Evolutionary conservation across 2,888 invertebrate genomes (phyloP).

Genomic region (Drosophila silvestris): DNA sequence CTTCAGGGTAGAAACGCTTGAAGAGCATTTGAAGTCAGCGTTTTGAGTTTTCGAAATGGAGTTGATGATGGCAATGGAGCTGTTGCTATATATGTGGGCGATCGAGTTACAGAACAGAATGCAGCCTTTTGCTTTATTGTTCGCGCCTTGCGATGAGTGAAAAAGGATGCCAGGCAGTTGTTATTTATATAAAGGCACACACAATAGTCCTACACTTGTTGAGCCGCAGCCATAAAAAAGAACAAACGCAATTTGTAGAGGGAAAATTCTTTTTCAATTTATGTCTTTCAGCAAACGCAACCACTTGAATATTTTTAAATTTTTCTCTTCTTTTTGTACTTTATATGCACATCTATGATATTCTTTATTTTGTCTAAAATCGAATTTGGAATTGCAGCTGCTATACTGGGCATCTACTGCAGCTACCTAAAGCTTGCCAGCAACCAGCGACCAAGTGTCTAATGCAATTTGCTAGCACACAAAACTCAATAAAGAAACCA

Average conservation of each 20-base stretch:
- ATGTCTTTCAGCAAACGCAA: slow-evolving; percentile 22
- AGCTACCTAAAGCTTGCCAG: slow-evolving; percentile 50
- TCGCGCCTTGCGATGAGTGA: slow-evolving; percentile 56
- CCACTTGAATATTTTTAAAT: slow-evolving; percentile 33
- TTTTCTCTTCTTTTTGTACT: slow-evolving; percentile 1
- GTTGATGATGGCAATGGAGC: slow-evolving; percentile 23
- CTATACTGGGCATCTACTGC: slow-evolving; percentile 10
- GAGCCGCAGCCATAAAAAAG: slow-evolving; percentile 26
- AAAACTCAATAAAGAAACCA: slow-evolving; percentile 72
- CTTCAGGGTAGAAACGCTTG: slow-evolving; percentile 20
- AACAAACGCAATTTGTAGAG: slow-evolving; percentile 1
- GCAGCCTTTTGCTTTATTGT: slow-evolving; percentile 41
- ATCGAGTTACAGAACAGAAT: slow-evolving; percentile 65
- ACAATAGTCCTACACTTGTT: slow-evolving; percentile 54
- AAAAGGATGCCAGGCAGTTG: slow-evolving; percentile 61
- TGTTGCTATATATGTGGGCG: slow-evolving; percentile 40
- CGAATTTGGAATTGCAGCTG: slow-evolving; percentile 59
- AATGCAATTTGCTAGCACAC: slow-evolving; percentile 75
- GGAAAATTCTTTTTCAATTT: slow-evolving; percentile 16
- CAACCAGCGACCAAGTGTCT: slow-evolving; percentile 63
- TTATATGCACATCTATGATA: slow-evolving; percentile 50
- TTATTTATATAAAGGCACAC: slow-evolving; percentile 15
- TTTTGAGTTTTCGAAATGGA: slow-evolving; percentile 24
- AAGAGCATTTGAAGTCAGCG: slow-evolving; percentile 39
- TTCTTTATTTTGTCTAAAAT: slow-evolving; percentile 52